Evolutionary conservation across 2,113 vertebrate species (phyloP), one percentile per base, ranked within the genome.

Genomic region (Sisor rabdophorus): DNA sequence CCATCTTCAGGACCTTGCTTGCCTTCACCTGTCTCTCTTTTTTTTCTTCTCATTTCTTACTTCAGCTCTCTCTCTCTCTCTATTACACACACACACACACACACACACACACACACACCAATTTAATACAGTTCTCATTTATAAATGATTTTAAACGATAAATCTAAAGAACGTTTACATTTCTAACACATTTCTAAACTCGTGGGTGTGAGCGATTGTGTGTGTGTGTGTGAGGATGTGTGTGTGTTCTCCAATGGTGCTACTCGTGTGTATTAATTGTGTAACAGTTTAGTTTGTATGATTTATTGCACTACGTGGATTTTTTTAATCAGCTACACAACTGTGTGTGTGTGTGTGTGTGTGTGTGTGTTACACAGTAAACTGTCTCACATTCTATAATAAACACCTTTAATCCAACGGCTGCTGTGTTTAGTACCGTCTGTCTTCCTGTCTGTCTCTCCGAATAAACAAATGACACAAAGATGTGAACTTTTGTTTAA

Each of bases 31-130:
- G 44, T 59, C 32, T 76, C 58, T 52, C 48, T 70, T 28, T 36
- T 17, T 28, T 26, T 71, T 15, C 26, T 7, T 71, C 58, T 24
- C 32, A 3, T 6, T 36, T 36, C 6, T 6, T 36, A 2, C 2
- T 36, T 36, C 32, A 36, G 2, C 6, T n/a, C n/a, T n/a, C n/a
- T n/a, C n/a, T n/a, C n/a, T n/a, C n/a, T n/a, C n/a, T n/a, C n/a
- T n/a, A n/a, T n/a, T n/a, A n/a, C n/a, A n/a, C n/a, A 69, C 16
- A 32, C 50, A 70, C 50, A 53, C 26, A 53, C 19, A 71, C 28
- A 71, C 50, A 71, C 50, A 70, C 22, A 69, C 67, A 69, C 67
- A 70, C 48, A 69, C 44, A 69, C 65, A 52, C 65, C 17, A 36
- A 19, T 65, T 65, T 13, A 22, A 65, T 40, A 0, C 30, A 63